Base-by-base conservation (phyloP, 2,888 invertebrate genomes). In the Salticus scenicus region DNA sequence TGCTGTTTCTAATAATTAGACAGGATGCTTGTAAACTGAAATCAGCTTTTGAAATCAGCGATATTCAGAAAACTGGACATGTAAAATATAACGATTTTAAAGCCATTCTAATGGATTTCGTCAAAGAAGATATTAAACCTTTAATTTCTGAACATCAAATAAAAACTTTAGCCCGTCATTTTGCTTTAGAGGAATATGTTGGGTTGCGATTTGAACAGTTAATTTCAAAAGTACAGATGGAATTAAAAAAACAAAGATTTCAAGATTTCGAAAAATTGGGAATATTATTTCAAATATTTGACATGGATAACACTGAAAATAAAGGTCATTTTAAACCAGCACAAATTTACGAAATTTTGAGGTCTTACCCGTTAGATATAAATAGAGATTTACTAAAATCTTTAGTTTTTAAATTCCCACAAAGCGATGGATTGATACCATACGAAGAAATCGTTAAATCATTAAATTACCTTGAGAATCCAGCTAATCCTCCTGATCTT, bases 301-400 rank as follows among this genome's bases (percentile, higher is more conserved):
- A 70, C 20, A n/a, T 42, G 7, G 41, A 77, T 28, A 20, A 27
- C 28, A 28, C 47, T 1, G 30, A 70, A n/a, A 70, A 33, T 10
- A 77, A 30, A n/a, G 77, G 70, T 12, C 37, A 66, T 47, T 77
- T 77, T 14, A 12, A 27, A n/a, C n/a, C 69, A 24, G 10, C 57
- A 5, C 12, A 27, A n/a, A 67, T 70, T 0, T 77, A 77, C 7
- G 17, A 57, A 20, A 63, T 77, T 20, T 37, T 77, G 14, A 0
- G 64, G 17, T 77, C 77, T 0, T 41, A 14, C 28, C 69, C 77
- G 7, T 28, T 77, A 28, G 20, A 27, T 8, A 20, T 69, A n/a
- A 17, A 70, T 51, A 51, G 70, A 51, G 77, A 77, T 20, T 37
- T 77, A 41, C 20, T 77, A n/a, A 77, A 77, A 14, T 51, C 27